A percentile compares a stretch with the other conserved stretches of the same genome.
Conservation (phyloP, 53 echinoderm and acorn worm genomes). For the Actinopyga echinites region DNA sequence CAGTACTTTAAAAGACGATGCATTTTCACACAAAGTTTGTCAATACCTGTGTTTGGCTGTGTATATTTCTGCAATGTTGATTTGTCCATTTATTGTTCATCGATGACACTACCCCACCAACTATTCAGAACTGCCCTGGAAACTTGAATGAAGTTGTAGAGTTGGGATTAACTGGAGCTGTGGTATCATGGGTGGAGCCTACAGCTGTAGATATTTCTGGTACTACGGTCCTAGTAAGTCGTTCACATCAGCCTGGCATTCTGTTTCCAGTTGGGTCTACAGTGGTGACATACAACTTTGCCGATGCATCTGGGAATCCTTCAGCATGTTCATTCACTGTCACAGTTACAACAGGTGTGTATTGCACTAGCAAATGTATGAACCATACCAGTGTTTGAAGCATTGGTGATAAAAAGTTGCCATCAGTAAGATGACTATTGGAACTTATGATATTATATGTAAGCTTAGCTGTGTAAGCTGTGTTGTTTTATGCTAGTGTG, state of each 20-base stretch:
- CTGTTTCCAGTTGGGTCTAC: background rate
- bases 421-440: no score
- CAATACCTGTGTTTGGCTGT: no score
- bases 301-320: constrained; percentile 20
- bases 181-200: constrained; percentile 50
- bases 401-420: background rate
- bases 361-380: no score
- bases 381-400: background rate
- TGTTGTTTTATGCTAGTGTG: no score
- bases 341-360: constrained; percentile 53
- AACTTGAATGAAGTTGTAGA: constrained; percentile 15
- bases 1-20: no score
- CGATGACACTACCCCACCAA: no score
- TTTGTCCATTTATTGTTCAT: no score
- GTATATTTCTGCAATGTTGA: no score
- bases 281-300: constrained; percentile 56
- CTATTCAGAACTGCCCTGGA: no score
- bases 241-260: constrained; percentile 17
- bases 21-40: no score
- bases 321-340: constrained; percentile 46
- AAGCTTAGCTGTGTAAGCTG: no score
- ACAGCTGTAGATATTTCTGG: constrained; percentile 44
- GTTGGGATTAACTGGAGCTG: constrained; percentile 43
- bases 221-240: background rate
- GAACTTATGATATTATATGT: no score